Evolutionary conservation across 2,797 vertebrate species (phyloP), one percentile per base, ranked within the genome.

Genomic region (Rhinophrynus dorsalis): DNA sequence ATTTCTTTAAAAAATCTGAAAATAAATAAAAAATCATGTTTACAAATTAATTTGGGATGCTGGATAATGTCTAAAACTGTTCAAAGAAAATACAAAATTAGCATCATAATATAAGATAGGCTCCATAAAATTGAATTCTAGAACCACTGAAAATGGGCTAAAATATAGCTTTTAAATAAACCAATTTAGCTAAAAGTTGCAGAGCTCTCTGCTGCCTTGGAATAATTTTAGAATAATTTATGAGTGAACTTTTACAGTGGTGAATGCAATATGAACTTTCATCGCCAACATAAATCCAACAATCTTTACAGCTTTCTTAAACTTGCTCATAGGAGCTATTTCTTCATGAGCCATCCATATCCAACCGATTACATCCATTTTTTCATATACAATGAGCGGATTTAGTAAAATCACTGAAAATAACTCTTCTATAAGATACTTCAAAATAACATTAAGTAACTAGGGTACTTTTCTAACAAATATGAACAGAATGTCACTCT

Each of bases 171-270:
- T 59, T 65, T 24, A 57, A 20, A 23, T 35, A 0, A 0, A 29
- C 6, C 17, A 30, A 18, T 71, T 64, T 56, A 37, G 27, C 24
- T 68, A 73, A 52, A 67, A 37, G 15, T 17, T 59, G 3, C 7
- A 47, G 61, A 33, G n/a, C 15, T 52, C 2, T 6, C 1, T 10
- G 27, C 5, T 71, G 3, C 32, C 38, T 54, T 65, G 29, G 4
- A 62, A 62, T n/a, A n/a, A n/a, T n/a, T n/a, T n/a, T n/a, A n/a
- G n/a, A n/a, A n/a, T 55, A 13, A 51, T 66, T 65, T 65, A 29
- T 64, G 12, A 55, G 24, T 55, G 11, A 76, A 64, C 9, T 59
- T 67, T 52, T 15, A 67, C 3, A 69, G 2, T 2, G 66, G 35
- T 26, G 0, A 74, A 54, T 67, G 60, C 0, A 4, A 75, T 74